Base-by-base conservation (phyloP, 2,113 vertebrate species). In the Xiphophorus couchianus region DNA sequence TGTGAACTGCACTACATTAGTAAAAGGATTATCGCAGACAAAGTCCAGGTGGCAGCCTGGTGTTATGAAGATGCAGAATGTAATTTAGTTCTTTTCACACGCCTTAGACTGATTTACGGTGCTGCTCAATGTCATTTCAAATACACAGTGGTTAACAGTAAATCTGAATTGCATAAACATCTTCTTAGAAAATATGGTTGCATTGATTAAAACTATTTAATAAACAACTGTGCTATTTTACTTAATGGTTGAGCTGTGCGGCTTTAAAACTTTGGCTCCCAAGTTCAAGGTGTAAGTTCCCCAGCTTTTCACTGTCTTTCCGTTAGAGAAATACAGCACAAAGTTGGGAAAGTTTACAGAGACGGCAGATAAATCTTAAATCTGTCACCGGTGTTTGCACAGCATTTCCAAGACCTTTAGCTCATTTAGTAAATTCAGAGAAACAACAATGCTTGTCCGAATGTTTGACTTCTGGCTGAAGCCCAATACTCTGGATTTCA, bases 201-300 rank as follows among this genome's bases (percentile, higher is more conserved):
- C n/a, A 66, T 27, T 62, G 30, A 31, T 35, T 25, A n/a, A 58
- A 77, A 51, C 17, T 19, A 62, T 58, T 62, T 64, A 65, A 44
- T 28, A 17, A 67, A 35, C 66, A 39, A 15, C 27, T 33, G 9
- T 76, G 61, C 54, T 11, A 39, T 72, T 72, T 62, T 73, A 58
- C 22, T 37, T 10, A 58, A 3, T 14, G 48, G 22, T 66, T 19
- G 22, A 71, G 42, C 54, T 67, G 15, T 61, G 27, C 65, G 30
- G 44, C 27, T 60, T 37, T 73, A 48, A 37, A 61, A 3, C 37
- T 68, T 58, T 60, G 7, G 58, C 37, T 69, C 5, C 29, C 27
- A 69, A 28, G 61, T 29, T 28, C 3, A n/a, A 28, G 51, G 58
- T 5, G 37, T 61, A 69, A 15, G 7, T 35, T 29, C 61, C 51